Conservation (phyloP, 1,140 invertebrate species). For the Drosophila hydei region DNA sequence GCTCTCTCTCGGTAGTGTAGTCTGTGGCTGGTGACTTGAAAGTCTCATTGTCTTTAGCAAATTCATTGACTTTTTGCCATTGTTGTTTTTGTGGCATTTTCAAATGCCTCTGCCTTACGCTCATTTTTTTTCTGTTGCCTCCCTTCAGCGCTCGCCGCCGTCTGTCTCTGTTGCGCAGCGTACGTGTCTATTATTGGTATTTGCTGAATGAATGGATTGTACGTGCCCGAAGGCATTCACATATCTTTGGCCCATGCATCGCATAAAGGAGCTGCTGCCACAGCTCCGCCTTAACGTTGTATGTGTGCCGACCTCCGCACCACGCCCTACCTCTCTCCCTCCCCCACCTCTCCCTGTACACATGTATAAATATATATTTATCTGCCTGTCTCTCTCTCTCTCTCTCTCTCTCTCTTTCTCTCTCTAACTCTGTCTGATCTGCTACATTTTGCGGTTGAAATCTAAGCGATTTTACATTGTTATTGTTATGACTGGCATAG, state of each 20-base stretch:
- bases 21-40: constrained; percentile 43
- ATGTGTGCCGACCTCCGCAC: constrained; percentile 17
- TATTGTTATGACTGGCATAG: constrained; percentile 75
- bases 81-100: constrained; percentile 61
- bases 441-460: constrained; percentile 73
- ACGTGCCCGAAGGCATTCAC: constrained; percentile 77
- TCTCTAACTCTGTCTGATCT: constrained; percentile 11
- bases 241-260: constrained; percentile 56
- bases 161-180: constrained; percentile 34
- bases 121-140: constrained; percentile 14
- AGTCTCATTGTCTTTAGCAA: constrained; percentile 78
- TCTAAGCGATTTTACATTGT: constrained; percentile 82
- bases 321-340: neutral
- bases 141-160: constrained; percentile 4
- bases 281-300: constrained; percentile 71
- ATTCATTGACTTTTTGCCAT: constrained; percentile 74
- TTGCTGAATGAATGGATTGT: constrained; percentile 82
- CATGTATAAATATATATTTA: neutral
- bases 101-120: constrained; percentile 56
- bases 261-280: constrained; percentile 27
- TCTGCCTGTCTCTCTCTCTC: neutral
- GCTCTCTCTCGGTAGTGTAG: neutral
- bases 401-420: constrained; percentile 3
- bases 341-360: neutral
- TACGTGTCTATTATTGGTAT: constrained; percentile 82